These are phyloP conservation scores for Vulpes ferrilata DNA, from an alignment of 2,113 vertebrate genomes.

Conservation along the genomic window DNA sequence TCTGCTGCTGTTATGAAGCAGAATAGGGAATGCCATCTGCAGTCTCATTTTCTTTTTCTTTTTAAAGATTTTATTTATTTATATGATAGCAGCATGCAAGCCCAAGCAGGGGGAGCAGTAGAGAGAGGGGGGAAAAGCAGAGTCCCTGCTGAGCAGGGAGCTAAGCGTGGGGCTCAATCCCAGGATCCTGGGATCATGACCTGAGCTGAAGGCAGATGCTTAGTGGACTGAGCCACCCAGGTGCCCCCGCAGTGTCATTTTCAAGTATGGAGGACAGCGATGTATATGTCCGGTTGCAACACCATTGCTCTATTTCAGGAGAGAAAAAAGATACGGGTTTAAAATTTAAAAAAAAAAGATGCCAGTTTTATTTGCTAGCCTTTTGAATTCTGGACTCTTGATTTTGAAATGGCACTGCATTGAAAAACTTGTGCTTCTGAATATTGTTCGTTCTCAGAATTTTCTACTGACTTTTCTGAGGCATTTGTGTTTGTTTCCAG, in stretches of 20 bases:
- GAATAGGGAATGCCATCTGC: not conserved
- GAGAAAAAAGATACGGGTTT: not conserved
- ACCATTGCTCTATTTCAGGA: not conserved
- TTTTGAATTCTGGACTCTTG: conserved; percentile 21
- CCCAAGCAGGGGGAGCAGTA: too few relatives aligned
- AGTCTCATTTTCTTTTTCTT: not conserved
- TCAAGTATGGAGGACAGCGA: not conserved
- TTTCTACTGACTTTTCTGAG: not conserved
- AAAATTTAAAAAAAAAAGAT: not conserved
- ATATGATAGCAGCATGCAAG: too few relatives aligned
- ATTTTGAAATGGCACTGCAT: conserved; percentile 23
- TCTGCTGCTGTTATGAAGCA: not conserved
- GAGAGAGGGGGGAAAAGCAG: too few relatives aligned
- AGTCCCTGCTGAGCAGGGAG: too few relatives aligned
- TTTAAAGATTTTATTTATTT: too few relatives aligned
- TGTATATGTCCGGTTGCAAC: not conserved
- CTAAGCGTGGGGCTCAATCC: too few relatives aligned
- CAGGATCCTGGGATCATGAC: too few relatives aligned
- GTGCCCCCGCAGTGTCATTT: not conserved
- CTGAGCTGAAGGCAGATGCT: too few relatives aligned
- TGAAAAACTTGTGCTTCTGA: not conserved
- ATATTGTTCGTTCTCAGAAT: not conserved
- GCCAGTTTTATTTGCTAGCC: not conserved
- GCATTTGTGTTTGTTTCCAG: not conserved
- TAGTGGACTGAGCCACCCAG: too few relatives aligned